Percentiles rank a stretch among this genome's conserved stretches.
phyloP scores from a whole-genome alignment of 2,888 invertebrate species.

The Nineta flava region DNA sequence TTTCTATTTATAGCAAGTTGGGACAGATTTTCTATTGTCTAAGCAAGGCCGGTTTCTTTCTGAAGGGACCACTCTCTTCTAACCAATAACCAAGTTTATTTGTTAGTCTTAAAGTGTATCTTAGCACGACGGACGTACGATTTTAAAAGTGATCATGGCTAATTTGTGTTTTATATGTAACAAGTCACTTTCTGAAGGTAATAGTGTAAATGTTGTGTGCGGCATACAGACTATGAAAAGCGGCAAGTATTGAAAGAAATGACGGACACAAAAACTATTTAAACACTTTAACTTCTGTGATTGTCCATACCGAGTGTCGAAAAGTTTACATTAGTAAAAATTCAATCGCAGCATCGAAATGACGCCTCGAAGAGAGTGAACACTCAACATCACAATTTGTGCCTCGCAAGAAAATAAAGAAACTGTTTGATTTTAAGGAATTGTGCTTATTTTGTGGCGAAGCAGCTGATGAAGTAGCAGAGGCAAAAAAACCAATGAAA shows the following conservation, averaged over 20 bases:
- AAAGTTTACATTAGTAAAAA: conserved; percentile 11
- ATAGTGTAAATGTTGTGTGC: background rate
- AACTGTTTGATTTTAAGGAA: conserved; percentile 17
- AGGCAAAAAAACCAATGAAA: background rate
- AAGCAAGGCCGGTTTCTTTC: too few relatives aligned
- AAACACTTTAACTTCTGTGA: conserved; percentile 3
- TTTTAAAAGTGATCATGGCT: background rate
- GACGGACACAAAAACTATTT: background rate
- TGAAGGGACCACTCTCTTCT: too few relatives aligned
- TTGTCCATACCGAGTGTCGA: conserved; percentile 5
- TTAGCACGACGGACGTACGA: background rate
- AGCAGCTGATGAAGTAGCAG: background rate
- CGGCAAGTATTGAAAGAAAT: background rate
- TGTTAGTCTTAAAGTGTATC: background rate
- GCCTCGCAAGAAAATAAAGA: too few relatives aligned
- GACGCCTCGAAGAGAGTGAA: too few relatives aligned
- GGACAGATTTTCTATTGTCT: too few relatives aligned
- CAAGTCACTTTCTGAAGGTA: background rate
- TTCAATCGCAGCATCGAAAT: conserved; percentile 10
- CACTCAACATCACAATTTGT: too few relatives aligned
- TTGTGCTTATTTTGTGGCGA: conserved; percentile 2
- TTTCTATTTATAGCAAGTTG: too few relatives aligned
- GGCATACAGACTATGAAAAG: background rate
- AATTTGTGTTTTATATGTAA: background rate
- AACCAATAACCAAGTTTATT: background rate